Percentiles rank a stretch among this genome's conserved stretches.
phyloP scores from a whole-genome alignment of 2,888 invertebrate genomes.

The Cristatella mucedo region DNA sequence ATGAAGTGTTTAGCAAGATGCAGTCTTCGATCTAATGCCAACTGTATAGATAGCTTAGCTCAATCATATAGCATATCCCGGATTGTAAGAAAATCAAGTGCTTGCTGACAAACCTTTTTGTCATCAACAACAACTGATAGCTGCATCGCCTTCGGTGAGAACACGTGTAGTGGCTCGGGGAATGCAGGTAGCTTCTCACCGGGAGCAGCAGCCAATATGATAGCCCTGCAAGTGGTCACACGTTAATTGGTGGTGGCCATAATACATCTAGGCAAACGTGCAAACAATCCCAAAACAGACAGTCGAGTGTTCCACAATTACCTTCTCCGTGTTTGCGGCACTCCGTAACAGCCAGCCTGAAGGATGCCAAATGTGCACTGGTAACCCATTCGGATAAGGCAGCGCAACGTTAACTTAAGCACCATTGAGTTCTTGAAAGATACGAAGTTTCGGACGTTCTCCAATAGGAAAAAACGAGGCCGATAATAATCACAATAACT shows the following conservation, averaged over 20 bases:
- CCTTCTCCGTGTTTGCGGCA: constrained; percentile 63
- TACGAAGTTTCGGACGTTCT: constrained; percentile 71
- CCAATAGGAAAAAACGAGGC: constrained; percentile 63
- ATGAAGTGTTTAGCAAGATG: too few relatives aligned
- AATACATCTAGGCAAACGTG: neutral
- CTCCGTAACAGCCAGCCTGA: constrained; percentile 69
- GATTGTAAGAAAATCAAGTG: too few relatives aligned
- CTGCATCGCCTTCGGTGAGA: constrained; percentile 48
- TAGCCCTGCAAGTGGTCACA: constrained; percentile 40
- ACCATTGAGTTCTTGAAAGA: constrained; percentile 65
- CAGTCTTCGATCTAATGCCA: too few relatives aligned
- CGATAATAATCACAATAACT: constrained; percentile 72
- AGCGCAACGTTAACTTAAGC: constrained; percentile 57
- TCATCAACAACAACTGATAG: constrained; percentile 48
- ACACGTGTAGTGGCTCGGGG: constrained; percentile 64
- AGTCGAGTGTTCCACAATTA: constrained; percentile 17
- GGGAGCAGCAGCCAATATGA: constrained; percentile 66
- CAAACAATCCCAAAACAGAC: neutral
- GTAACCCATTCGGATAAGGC: constrained; percentile 65
- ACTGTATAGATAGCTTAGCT: too few relatives aligned
- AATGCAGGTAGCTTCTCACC: constrained; percentile 56
- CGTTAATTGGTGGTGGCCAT: neutral
- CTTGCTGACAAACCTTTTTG: constrained; percentile 44
- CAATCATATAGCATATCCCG: too few relatives aligned
- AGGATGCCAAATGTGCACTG: constrained; percentile 71